Conservation (phyloP, 2,797 vertebrate species). For the Otolemur crassicaudatus region DNA sequence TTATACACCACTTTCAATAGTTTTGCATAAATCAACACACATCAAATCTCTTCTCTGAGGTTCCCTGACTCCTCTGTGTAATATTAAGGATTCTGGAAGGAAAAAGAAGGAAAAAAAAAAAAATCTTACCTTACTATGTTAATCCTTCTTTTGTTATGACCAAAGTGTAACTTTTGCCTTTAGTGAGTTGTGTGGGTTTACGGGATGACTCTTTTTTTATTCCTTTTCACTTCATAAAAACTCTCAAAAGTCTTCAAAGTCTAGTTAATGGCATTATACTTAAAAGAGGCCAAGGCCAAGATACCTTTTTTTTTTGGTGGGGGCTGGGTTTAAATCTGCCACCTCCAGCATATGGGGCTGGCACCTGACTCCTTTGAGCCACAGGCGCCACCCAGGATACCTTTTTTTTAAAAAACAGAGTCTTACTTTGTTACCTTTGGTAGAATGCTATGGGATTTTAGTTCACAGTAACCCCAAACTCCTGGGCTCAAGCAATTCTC, state of each 20-base stretch:
- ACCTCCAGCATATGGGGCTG: too few species aligned
- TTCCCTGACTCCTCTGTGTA: neutral
- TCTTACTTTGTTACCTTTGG: too few species aligned
- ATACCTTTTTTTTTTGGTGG: too few species aligned
- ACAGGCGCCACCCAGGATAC: neutral
- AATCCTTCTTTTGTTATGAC: neutral
- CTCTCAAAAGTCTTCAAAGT: neutral
- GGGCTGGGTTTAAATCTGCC: too few species aligned
- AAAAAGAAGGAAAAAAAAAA: neutral
- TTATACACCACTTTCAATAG: neutral
- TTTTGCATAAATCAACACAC: neutral
- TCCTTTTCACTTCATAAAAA: neutral
- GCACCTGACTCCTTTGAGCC: too few species aligned
- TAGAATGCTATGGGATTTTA: too few species aligned
- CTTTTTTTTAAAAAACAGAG: too few species aligned
- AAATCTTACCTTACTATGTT: neutral
- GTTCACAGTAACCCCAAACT: too few species aligned
- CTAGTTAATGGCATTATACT: neutral
- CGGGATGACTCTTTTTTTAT: neutral
- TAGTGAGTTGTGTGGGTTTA: neutral
- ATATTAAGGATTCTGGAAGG: neutral
- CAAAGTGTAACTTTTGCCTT: neutral
- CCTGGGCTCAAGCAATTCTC: too few species aligned
- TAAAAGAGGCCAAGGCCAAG: neutral
- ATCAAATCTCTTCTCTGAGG: neutral